Evolutionary conservation across 2,797 vertebrate genomes (phyloP).

Genomic region (Huso huso): DNA sequence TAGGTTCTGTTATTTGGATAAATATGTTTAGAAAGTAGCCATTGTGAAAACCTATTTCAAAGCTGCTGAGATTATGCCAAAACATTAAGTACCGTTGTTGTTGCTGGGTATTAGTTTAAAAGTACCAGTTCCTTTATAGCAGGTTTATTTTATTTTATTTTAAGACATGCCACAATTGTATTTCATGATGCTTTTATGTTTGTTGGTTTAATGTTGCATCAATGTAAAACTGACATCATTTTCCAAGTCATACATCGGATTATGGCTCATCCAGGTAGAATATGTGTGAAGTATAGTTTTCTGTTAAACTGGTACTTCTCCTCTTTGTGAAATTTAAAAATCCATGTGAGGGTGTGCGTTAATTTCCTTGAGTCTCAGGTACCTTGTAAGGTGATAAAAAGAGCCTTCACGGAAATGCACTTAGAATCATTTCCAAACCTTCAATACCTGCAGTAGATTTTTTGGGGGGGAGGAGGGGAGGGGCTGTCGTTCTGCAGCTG

Average conservation of each 20-base stretch:
- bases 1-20: not conserved
- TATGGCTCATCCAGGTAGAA: conserved; percentile 22
- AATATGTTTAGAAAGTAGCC: conserved; percentile 7
- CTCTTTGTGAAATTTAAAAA: conserved; percentile 15
- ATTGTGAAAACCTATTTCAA: conserved; percentile 50
- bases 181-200: conserved; percentile 10
- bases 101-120: conserved; percentile 2
- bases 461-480: conserved; percentile 44
- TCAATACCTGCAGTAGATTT: conserved; percentile 27
- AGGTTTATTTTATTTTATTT: too few relatives aligned
- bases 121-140: too few relatives aligned
- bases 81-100: conserved; percentile 43
- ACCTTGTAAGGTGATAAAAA: not conserved
- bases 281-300: not conserved
- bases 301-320: conserved; percentile 22
- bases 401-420: conserved; percentile 21
- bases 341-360: conserved; percentile 39
- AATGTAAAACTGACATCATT: conserved; percentile 36
- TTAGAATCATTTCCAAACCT: conserved; percentile 40
- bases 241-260: conserved; percentile 33
- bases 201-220: conserved; percentile 31
- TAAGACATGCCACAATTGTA: conserved; percentile 4
- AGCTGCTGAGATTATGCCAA: conserved; percentile 73
- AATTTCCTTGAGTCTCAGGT: conserved; percentile 17
- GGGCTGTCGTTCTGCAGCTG: conserved; percentile 45